These are phyloP conservation scores for Chinchilla lanigera DNA, from an alignment of 2,113 vertebrate genomes.

Conservation along the genomic window DNA sequence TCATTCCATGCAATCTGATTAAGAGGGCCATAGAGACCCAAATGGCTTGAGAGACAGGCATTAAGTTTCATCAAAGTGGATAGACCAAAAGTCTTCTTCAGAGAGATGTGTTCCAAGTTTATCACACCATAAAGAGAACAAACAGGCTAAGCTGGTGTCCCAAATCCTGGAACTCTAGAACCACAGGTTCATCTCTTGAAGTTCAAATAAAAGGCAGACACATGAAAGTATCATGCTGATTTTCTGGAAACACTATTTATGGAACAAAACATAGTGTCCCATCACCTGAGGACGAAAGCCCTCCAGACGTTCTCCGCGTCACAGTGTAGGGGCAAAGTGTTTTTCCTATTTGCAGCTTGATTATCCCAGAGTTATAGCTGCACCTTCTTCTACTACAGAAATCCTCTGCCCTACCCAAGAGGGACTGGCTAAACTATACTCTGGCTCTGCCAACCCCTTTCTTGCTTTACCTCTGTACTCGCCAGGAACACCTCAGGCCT, in stretches of 20 bases:
- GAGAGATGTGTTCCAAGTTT: neutral
- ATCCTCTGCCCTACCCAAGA: neutral
- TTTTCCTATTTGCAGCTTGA: neutral
- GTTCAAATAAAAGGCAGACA: neutral
- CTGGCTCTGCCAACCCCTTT: neutral
- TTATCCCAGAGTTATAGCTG: neutral
- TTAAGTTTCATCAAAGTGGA: neutral
- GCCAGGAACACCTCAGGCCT: neutral
- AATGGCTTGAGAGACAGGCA: neutral
- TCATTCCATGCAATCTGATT: neutral
- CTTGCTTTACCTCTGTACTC: neutral
- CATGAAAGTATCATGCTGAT: neutral
- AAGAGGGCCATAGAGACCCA: neutral
- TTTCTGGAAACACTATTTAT: neutral
- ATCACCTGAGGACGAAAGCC: neutral
- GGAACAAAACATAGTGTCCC: neutral
- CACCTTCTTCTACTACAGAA: neutral
- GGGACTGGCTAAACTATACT: neutral
- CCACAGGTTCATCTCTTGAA: neutral
- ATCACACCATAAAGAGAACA: neutral
- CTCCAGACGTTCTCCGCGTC: neutral
- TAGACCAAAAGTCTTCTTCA: neutral
- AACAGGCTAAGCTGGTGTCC: neutral
- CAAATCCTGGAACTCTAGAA: neutral
- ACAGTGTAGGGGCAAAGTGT: neutral